phyloP scores from a whole-genome alignment of 1,140 invertebrate genomes.

The Drosophila teissieri region DNA sequence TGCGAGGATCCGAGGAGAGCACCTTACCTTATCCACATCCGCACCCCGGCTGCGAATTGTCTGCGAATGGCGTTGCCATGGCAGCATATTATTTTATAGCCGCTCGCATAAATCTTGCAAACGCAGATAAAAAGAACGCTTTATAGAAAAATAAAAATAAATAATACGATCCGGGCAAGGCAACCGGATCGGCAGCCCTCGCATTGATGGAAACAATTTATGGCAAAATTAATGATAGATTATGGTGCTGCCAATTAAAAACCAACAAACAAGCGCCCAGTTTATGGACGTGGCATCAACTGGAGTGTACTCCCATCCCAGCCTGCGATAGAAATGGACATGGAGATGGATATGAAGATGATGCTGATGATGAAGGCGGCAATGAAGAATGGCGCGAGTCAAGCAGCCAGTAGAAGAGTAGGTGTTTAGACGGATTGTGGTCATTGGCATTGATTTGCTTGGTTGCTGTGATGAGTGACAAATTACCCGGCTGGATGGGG shows the following conservation, averaged over 20 bases:
- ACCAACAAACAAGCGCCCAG: slow-evolving; percentile 80
- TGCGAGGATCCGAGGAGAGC: slow-evolving; percentile 20
- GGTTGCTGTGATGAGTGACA: slow-evolving; percentile 56
- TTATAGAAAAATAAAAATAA: slow-evolving; percentile 82
- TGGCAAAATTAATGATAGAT: slow-evolving; percentile 83
- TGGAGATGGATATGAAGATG: slow-evolving; percentile 3
- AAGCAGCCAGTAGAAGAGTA: slow-evolving; percentile 47
- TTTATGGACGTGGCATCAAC: slow-evolving; percentile 64
- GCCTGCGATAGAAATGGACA: slow-evolving; percentile 35
- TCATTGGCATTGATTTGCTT: slow-evolving; percentile 57
- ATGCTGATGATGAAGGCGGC: no score
- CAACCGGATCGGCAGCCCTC: slow-evolving; percentile 75
- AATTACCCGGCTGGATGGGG: slow-evolving; percentile 49
- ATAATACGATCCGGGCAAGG: slow-evolving; percentile 64
- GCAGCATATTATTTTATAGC: slow-evolving; percentile 83
- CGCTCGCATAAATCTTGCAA: slow-evolving; percentile 82
- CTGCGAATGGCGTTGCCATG: slow-evolving; percentile 58
- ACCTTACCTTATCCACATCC: slow-evolving; percentile 28
- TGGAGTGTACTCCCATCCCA: background rate
- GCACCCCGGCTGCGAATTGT: slow-evolving; percentile 34
- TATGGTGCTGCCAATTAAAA: slow-evolving; percentile 83
- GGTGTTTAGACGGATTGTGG: slow-evolving; percentile 74
- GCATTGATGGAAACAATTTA: slow-evolving; percentile 82
- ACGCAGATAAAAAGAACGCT: slow-evolving; percentile 82
- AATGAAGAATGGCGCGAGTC: slow-evolving; percentile 27